Evolutionary conservation across 2,797 vertebrate species (phyloP).

Genomic region (Xiphorhynchus erythropygius): DNA sequence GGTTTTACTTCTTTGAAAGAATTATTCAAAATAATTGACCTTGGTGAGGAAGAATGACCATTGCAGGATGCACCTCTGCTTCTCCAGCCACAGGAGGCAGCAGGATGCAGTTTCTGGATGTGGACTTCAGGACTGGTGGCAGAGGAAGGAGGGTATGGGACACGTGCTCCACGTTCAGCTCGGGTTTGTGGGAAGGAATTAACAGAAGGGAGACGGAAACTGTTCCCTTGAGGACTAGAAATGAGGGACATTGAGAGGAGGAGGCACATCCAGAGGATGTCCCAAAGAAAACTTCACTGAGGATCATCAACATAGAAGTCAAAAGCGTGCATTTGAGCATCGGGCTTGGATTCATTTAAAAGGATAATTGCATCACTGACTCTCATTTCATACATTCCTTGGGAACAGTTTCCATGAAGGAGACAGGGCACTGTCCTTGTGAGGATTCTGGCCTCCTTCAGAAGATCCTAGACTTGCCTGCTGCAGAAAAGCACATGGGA

Average conservation of each 20-base stretch:
- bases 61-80: not conserved
- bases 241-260: not conserved
- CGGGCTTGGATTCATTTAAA: no score
- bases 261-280: not conserved
- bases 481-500: not conserved
- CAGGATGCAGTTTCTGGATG: not conserved
- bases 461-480: not conserved
- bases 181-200: not conserved
- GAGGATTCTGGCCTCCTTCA: not conserved
- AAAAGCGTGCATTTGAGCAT: no score
- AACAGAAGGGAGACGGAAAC: not conserved
- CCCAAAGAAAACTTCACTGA: not conserved
- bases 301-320: not conserved
- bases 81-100: not conserved
- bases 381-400: no score
- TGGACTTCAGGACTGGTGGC: not conserved
- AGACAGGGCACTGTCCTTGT: not conserved
- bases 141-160: not conserved
- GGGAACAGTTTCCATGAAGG: not conserved
- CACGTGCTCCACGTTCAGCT: not conserved
- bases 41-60: not conserved
- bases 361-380: no score
- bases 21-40: not conserved
- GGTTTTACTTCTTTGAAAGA: not conserved
- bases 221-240: not conserved